Base-by-base conservation (phyloP, 2,113 vertebrate species). In the Elachura formosa region DNA sequence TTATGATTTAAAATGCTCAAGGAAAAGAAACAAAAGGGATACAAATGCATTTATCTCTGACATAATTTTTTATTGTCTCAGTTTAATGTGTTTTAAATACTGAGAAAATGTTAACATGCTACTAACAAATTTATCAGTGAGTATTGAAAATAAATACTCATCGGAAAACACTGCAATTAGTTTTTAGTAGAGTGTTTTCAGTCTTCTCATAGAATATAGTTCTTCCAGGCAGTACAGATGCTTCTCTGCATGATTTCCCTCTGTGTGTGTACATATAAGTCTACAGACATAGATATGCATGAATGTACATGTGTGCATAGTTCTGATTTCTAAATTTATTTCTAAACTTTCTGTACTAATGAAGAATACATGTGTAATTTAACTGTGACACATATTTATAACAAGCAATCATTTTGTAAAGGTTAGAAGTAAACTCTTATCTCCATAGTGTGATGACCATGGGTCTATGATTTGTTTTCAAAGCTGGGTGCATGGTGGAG, bases 241-340 rank as follows among this genome's bases (percentile, higher is more conserved):
- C 24, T 84, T 58, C 38, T 51, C 49, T 25, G 12, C 21, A 16
- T 31, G 29, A 20, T 54, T 73, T 29, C 62, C 9, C 4, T 40
- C 18, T 17, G 3, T 40, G 14, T 40, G 29, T 29, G 20, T 36
- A 17, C 17, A 3, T 7, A 9, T 9, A 10, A 43, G 40, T 5
- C 5, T 4, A 13, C 21, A 43, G 22, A n/a, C 24, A 28, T 0
- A 0, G n/a, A 28, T 28, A 9, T 36, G 12, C 38, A 26, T 9
- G 31, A 67, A 71, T 7, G 12, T 40, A 20, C 28, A 5, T 4
- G 11, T 23, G 18, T 31, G 33, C 41, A 24, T 31, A 79, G 49
- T 58, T 72, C 62, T 45, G 18, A 12, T 68, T 87, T n/a, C 46
- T 52, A 45, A 76, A 58, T 9, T 82, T 87, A 15, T 51, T 72